Base-by-base conservation (phyloP, 2,888 invertebrate genomes). In the Lamproptera curius region DNA sequence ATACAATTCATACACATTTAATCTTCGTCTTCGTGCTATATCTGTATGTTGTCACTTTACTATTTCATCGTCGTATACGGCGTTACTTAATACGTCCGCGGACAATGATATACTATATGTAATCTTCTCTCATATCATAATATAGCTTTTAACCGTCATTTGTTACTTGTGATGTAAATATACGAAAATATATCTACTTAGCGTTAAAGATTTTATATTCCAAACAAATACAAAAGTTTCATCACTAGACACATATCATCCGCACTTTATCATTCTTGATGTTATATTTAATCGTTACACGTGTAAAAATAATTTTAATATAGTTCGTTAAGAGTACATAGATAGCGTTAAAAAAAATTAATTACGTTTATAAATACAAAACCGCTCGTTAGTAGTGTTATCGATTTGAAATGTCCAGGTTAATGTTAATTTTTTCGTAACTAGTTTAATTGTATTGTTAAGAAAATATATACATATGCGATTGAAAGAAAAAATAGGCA, bases 191-290 rank as follows among this genome's bases (percentile, higher is more conserved):
- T 54, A 44, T 57, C 26, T 13, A 36, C 5, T 11, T 79, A 79
- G 74, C 58, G 61, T 75, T 77, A 76, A 72, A 69, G 72, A 70
- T 81, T 81, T 82, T 80, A 75, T 82, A 83, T 76, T 65, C 76
- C 62, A 60, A 65, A 61, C n/a, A n/a, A n/a, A 58, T 56, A 45
- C 63, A 63, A 62, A 56, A 57, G 53, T 58, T 55, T 53, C 51
- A 51, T 78, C 81, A 82, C 79, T 80, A 80, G 81, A 76, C 58
- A 77, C 85, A 87, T 87, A 87, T 87, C 86, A 85, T 81, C 68
- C 53, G 84, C 85, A 86, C 86, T 72, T 69, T 79, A 72, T 81
- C 77, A 82, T 76, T 84, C 77, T 86, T 72, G 81, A 67, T 85
- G 83, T 85, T 77, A 76, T 62, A 70, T 52, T 69, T 72, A 62